Base-by-base conservation (phyloP, 2,888 invertebrate species). In the Drosophila neonasuta region DNA sequence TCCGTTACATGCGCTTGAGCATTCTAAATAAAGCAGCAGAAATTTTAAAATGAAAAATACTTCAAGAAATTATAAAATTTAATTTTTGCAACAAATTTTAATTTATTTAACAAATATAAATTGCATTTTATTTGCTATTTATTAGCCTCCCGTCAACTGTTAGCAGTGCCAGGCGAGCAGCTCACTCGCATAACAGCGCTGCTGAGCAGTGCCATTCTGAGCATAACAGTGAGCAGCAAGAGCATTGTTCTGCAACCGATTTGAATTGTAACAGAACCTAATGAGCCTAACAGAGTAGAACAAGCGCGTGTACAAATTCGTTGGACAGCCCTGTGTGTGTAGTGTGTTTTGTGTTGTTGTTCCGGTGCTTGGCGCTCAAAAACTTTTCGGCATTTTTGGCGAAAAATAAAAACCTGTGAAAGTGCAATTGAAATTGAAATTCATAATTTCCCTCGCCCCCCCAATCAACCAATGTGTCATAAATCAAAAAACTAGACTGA, bases 321-420 rank as follows among this genome's bases (percentile, higher is more conserved):
- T 57, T 60, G 69, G 61, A 62, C 65, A 71, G 68, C 50, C 45
- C 60, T 66, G 66, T 61, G 54, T 49, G 51, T 58, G 62, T 51
- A 77, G 75, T 75, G 65, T 77, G 75, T 76, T 75, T 75, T 69
- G 75, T 77, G 63, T 77, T 77, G 69, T 77, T 85, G 68, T 81
- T 73, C 67, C 71, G 73, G 72, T 71, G 69, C 73, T 78, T 82
- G 81, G 81, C 86, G 86, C 86, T 83, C 82, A 83, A 86, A 74
- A 61, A 68, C 34, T 49, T 75, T 61, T 82, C 79, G 81, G 75
- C 65, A 78, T 77, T 77, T 83, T 58, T 59, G 63, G 75, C 65
- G 58, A 57, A 57, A 66, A 1, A 6, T 0, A 24, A 24, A 24
- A 24, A 67, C 61, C 44, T n/a, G 42, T 48, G 50, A 48, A 74